phyloP scores from a whole-genome alignment of 92 coral and sea anemone species.

The Bergia puertoricense region DNA sequence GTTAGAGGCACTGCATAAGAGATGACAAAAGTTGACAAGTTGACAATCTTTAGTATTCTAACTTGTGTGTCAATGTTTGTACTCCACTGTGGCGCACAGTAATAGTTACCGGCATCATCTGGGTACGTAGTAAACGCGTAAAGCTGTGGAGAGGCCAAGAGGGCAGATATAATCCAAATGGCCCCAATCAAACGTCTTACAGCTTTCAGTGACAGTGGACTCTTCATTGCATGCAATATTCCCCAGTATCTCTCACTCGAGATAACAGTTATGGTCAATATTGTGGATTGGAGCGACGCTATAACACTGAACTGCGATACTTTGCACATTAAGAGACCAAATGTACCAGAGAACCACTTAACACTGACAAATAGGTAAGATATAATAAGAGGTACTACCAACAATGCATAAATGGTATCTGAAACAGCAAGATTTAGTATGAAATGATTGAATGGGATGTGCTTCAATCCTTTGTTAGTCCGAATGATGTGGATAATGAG shows the following conservation, averaged over 20 bases:
- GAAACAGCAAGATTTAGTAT: constrained; percentile 23
- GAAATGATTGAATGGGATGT: constrained; percentile 28
- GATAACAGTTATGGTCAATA: constrained; percentile 27
- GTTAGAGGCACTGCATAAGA: constrained; percentile 13
- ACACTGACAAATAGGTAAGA: not conserved
- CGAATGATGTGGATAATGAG: constrained; percentile 25
- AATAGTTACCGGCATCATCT: not conserved
- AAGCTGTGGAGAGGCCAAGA: constrained; percentile 30
- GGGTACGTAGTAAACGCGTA: constrained; percentile 4
- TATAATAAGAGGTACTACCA: constrained; percentile 9
- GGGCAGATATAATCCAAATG: not conserved
- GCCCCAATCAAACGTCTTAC: constrained; percentile 16
- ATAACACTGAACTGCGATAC: constrained; percentile 3
- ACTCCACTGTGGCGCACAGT: constrained; percentile 33
- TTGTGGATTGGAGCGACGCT: constrained; percentile 8
- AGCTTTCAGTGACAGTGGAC: constrained; percentile 32
- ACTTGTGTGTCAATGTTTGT: not conserved
- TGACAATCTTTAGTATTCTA: not conserved
- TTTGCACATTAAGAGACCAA: constrained; percentile 29
- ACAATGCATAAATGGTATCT: not conserved
- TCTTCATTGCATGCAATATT: constrained; percentile 37
- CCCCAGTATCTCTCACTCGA: constrained; percentile 42
- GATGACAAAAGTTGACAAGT: not conserved
- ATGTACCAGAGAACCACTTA: constrained; percentile 19
- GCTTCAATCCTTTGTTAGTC: not conserved